Evolutionary conservation across 2,797 vertebrate genomes (phyloP).

Genomic region (Sebastiscus albofasciatus): DNA sequence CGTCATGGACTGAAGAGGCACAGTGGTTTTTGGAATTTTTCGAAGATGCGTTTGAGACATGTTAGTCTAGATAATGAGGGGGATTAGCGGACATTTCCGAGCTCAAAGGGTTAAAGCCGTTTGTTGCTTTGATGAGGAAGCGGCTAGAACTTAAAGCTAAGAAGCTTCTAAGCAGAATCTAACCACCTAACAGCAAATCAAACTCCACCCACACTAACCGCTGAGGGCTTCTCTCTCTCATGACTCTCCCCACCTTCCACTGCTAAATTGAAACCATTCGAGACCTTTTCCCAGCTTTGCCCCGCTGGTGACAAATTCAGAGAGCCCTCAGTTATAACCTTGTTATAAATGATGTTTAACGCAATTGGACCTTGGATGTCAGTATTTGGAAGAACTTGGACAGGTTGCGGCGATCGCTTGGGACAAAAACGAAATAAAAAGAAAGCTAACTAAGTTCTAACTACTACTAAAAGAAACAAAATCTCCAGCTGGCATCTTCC

Average conservation of each 20-base stretch:
- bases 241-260: neutral
- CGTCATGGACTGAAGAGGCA: slow-evolving; percentile 35
- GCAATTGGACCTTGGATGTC: slow-evolving; percentile 55
- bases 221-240: slow-evolving; percentile 73
- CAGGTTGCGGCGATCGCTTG: slow-evolving; percentile 49
- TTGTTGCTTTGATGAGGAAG: slow-evolving; percentile 61
- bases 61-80: slow-evolving; percentile 24
- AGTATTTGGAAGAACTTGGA: slow-evolving; percentile 78
- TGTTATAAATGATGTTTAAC: slow-evolving; percentile 78
- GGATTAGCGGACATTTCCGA: slow-evolving; percentile 63
- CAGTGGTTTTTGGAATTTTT: slow-evolving; percentile 2
- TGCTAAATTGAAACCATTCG: slow-evolving; percentile 26
- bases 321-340: slow-evolving; percentile 83
- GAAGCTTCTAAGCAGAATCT: slow-evolving; percentile 77
- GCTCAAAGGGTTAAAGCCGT: slow-evolving; percentile 86
- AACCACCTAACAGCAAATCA: slow-evolving; percentile 85
- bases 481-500: slow-evolving; percentile 1
- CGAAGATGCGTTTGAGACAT: neutral
- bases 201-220: slow-evolving; percentile 79
- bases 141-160: slow-evolving; percentile 36
- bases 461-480: slow-evolving; percentile 49
- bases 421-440: slow-evolving; percentile 48
- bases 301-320: slow-evolving; percentile 47
- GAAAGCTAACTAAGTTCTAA: slow-evolving; percentile 73
- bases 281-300: slow-evolving; percentile 1